Evolutionary conservation across 2,888 invertebrate genomes (phyloP), one percentile per base, ranked within the genome.

Genomic region (Drosophila pseudotakahashii): DNA sequence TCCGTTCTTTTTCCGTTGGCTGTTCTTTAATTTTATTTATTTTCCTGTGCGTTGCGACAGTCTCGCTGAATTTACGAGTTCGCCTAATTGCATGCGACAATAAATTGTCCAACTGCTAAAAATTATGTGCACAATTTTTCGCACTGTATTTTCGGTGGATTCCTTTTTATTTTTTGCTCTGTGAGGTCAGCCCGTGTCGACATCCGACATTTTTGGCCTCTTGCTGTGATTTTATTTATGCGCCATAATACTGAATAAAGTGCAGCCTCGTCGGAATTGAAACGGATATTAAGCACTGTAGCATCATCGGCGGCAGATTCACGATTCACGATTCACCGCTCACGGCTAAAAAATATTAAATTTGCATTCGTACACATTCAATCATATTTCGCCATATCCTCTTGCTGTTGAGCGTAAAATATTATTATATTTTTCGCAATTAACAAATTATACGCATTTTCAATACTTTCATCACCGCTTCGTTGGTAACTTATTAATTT

Each of bases 81-180:
- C 76, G 64, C 76, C 84, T 84, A 84, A 84, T 84, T 84, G 84
- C 88, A 81, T 53, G 70, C 63, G 79, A 79, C 84, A 79, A 86
- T 88, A 86, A 84, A 84, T 84, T 88, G 66, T 73, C 47, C 76
- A 73, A 79, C 81, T 81, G 81, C 75, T 63, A 45, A 72, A 82
- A 79, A 87, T 87, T 75, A 87, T 84, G 77, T 75, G 77, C 73
- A 64, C 73, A 75, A 87, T 76, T 76, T 78, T 78, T 78, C 52
- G 73, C 55, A 71, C 63, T 71, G 41, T 50, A 57, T 75, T 68
- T 58, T 58, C 44, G 50, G 41, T 14, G 37, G 60, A 52, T 42
- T 53, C 68, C 53, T 23, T 4, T 23, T 2, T 2, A 23, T n/a
- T n/a, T n/a, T n/a, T n/a, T n/a, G 23, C 10, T 13, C 23, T 11